Base-by-base conservation (phyloP, 2,888 invertebrate species). In the Axea sp. region DNA sequence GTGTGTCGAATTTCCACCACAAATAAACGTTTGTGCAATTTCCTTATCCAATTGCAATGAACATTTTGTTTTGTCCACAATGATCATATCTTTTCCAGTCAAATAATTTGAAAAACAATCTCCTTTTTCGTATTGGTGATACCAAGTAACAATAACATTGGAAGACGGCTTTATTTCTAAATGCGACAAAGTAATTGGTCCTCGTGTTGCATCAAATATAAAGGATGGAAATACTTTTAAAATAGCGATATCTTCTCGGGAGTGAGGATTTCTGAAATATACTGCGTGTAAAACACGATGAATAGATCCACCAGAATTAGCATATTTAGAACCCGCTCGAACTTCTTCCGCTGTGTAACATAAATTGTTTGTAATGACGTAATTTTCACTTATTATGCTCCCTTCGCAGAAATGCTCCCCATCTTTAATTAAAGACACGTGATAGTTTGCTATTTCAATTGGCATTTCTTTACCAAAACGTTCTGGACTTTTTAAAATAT, bases 291-390 rank as follows among this genome's bases (percentile, higher is more conserved):
- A 17, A 3, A 67, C 55, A 1, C 5, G 1, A 19, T 67, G 55
- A n/a, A 55, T 5, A 11, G 65, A 39, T 22, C 65, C 55, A 11
- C 65, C 55, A 2, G 0, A n/a, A 3, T 47, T 55, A 1, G 55
- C 12, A 9, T 24, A 37, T 31, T 45, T 30, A 6, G 41, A 33
- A 4, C 64, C 51, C 0, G 51, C 51, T 3, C 51, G 41, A 15
- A 64, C 33, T 17, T n/a, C 0, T 1, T 24, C 19, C 17, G 43
- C 64, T 1, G 7, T 6, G 9, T 31, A 51, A 11, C 62, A 62
- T 7, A 62, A 0, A 1, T 6, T 24, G 24, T 51, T 2, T 7
- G 62, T 62, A n/a, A 62, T 6, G 5, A 62, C 45, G 5, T 41
- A 49, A 22, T 30, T 41, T 22, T 39, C 8, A 14, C 24, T 37